Evolutionary conservation across 37 sponge, comb jelly and placozoan genomes (phyloP).

Genomic region (Mnemiopsis leidyi): DNA sequence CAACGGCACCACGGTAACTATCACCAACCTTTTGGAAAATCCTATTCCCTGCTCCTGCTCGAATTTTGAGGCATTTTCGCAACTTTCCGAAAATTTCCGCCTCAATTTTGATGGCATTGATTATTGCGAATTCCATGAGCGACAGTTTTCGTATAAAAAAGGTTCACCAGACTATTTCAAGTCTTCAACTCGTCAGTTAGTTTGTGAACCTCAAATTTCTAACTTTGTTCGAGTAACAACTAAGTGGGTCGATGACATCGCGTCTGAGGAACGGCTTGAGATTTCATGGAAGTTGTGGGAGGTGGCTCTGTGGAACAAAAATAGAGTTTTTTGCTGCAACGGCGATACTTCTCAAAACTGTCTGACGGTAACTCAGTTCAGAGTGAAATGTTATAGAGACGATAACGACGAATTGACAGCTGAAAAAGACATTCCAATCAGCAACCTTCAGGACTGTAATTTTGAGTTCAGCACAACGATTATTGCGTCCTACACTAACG

Average conservation of each 20-base stretch:
- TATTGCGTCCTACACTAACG: not conserved
- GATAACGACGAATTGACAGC: not conserved
- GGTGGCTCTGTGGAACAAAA: constrained; percentile 14
- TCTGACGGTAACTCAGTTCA: not conserved
- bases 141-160: not conserved
- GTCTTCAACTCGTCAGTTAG: not conserved
- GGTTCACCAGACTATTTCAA: not conserved
- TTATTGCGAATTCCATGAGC: not conserved
- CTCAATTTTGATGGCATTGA: not conserved
- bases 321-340: not conserved
- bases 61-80: constrained; percentile 38
- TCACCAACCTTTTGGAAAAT: not conserved
- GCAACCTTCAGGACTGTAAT: not conserved
- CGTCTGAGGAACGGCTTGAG: not conserved
- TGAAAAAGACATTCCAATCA: not conserved
- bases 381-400: constrained; percentile 27
- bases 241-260: not conserved
- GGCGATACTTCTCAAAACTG: not conserved
- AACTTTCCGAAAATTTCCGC: not conserved
- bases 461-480: not conserved
- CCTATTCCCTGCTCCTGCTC: constrained; percentile 11
- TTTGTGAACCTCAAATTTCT: constrained; percentile 25
- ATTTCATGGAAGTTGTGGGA: not conserved
- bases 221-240: not conserved
- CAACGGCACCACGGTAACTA: not conserved